Percentiles rank a stretch among this genome's conserved stretches.
These are phyloP conservation scores for Aphelinus certus DNA, from an alignment of 1,140 invertebrate genomes.

Conservation along the genomic window DNA sequence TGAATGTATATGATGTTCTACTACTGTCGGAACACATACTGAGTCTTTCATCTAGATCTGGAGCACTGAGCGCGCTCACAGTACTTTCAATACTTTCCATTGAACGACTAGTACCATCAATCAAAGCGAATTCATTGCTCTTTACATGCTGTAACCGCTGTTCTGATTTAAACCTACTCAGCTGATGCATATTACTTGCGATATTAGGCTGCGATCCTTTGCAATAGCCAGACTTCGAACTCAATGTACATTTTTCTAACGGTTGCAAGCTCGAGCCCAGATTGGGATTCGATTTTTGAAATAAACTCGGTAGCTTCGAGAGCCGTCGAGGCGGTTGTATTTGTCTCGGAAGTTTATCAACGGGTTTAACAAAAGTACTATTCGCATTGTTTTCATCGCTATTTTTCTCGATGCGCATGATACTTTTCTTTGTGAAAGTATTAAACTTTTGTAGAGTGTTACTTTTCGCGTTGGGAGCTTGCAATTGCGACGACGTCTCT, in stretches of 20 bases:
- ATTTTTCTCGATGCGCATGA: slow-evolving; percentile 37
- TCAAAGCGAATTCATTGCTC: slow-evolving; percentile 41
- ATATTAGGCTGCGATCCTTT: slow-evolving; percentile 56
- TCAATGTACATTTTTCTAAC: slow-evolving; percentile 28
- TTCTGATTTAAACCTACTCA: slow-evolving; percentile 54
- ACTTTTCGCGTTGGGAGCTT: slow-evolving; percentile 12
- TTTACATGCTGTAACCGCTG: slow-evolving; percentile 49
- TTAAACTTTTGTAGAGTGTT: slow-evolving; percentile 44
- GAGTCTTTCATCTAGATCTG: slow-evolving; percentile 55
- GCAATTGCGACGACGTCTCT: not conserved
- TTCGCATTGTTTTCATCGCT: slow-evolving; percentile 28
- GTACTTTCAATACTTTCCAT: slow-evolving; percentile 63
- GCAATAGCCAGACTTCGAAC: slow-evolving; percentile 47
- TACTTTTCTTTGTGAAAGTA: slow-evolving; percentile 49
- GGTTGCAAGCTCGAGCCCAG: slow-evolving; percentile 48
- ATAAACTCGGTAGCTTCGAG: slow-evolving; percentile 56
- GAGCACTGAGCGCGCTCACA: slow-evolving; percentile 59
- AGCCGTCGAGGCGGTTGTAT: slow-evolving; percentile 48
- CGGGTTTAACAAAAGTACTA: slow-evolving; percentile 44
- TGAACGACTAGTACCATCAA: slow-evolving; percentile 51
- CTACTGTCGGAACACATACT: slow-evolving; percentile 59
- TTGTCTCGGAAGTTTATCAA: slow-evolving; percentile 27
- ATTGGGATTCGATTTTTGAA: slow-evolving; percentile 65
- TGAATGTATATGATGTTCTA: slow-evolving; percentile 54
- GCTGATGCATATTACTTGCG: slow-evolving; percentile 40